phyloP scores from a whole-genome alignment of 2,113 vertebrate genomes.

The Vicugna pacos region DNA sequence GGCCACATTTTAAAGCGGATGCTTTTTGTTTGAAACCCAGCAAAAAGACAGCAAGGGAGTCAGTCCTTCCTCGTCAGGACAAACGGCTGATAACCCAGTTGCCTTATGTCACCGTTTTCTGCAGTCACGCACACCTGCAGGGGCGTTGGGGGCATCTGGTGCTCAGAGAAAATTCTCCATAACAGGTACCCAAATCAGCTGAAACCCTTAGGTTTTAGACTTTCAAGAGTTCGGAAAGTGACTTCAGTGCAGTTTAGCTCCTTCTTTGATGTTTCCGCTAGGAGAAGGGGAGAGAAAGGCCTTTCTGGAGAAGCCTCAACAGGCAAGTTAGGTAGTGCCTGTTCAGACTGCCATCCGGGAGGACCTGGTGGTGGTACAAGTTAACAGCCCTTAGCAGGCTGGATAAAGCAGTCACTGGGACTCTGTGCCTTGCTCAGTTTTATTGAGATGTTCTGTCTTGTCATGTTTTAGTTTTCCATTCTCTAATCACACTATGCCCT shows the following conservation, averaged over 20 bases:
- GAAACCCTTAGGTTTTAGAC: not conserved
- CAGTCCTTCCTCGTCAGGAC: not conserved
- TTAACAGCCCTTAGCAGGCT: not conserved
- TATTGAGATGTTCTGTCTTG: not conserved
- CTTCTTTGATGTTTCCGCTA: not conserved
- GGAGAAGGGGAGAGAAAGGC: not conserved
- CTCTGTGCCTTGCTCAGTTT: not conserved
- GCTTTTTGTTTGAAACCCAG: not conserved
- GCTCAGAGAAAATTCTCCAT: not conserved
- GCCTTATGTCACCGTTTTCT: not conserved
- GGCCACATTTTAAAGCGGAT: not conserved
- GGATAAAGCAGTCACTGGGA: not conserved
- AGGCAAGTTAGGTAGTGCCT: accelerated
- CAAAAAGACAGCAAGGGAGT: not conserved
- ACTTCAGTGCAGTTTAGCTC: not conserved
- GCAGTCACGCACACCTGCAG: not conserved
- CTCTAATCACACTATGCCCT: not conserved
- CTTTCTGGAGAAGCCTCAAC: not conserved
- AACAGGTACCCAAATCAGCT: not conserved
- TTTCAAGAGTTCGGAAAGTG: not conserved
- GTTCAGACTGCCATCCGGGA: not conserved
- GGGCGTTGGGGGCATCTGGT: not conserved
- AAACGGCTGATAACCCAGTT: not conserved
- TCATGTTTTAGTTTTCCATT: not conserved
- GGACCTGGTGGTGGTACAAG: accelerated